Conservation (phyloP, 35 echinoderm and acorn worm genomes). For the Amphiura filiformis region DNA sequence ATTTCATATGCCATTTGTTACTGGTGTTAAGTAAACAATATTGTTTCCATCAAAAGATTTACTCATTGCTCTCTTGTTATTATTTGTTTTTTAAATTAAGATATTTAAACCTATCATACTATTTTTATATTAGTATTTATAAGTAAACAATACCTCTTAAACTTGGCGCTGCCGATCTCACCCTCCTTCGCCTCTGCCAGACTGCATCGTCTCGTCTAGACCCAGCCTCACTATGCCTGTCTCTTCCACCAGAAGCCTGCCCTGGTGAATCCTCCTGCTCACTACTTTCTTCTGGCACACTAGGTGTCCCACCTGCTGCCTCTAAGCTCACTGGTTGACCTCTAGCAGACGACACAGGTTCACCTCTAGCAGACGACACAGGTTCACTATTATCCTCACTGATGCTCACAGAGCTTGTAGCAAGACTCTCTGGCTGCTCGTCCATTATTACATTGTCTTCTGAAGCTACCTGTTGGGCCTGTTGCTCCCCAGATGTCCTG, state of each 20-base stretch:
- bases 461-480: neutral
- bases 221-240: neutral
- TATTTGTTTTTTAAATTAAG: too few species aligned
- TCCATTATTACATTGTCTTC: conserved; percentile 3
- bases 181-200: conserved; percentile 63
- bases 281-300: too few species aligned
- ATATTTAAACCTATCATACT: too few species aligned
- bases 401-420: neutral
- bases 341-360: neutral
- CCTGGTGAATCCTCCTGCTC: conserved; percentile 5
- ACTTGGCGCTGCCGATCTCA: conserved; percentile 58
- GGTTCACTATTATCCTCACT: neutral
- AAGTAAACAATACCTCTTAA: conserved; percentile 46
- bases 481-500: neutral
- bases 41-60: too few species aligned
- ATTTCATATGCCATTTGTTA: too few species aligned
- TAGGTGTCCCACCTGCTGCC: conserved; percentile 5
- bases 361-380: neutral
- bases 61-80: too few species aligned
- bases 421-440: neutral
- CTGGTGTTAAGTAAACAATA: too few species aligned
- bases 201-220: conserved; percentile 19
- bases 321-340: neutral
- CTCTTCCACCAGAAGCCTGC: neutral
- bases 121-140: neutral